Conservation (phyloP, 1,140 invertebrate species). For the Aphelenchoides fujianensis region DNA sequence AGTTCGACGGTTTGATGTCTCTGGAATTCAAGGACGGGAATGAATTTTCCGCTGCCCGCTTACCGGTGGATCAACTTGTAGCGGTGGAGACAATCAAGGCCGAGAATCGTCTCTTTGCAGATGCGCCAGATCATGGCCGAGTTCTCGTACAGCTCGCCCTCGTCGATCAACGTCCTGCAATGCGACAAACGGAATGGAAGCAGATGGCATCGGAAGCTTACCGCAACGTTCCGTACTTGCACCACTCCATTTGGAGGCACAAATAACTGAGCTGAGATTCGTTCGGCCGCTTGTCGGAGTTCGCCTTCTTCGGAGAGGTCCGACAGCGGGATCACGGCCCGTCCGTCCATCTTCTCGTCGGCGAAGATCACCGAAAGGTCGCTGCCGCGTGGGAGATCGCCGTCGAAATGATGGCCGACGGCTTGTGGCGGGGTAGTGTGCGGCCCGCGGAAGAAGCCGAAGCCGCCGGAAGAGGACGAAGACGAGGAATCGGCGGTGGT, state of each 20-base stretch:
- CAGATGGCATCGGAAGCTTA: no score
- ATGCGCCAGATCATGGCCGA: slow-evolving; percentile 11
- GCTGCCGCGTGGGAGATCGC: background rate
- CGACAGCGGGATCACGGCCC: background rate
- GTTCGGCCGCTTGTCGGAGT: background rate
- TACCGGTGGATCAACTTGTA: slow-evolving; percentile 19
- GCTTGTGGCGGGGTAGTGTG: background rate
- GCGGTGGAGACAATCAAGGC: slow-evolving; percentile 12
- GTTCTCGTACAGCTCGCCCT: slow-evolving; percentile 8
- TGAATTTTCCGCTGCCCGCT: no score
- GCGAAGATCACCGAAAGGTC: slow-evolving; percentile 15
- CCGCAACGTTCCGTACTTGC: slow-evolving; percentile 6
- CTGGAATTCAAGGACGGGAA: no score
- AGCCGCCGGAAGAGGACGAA: background rate
- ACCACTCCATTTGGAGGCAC: slow-evolving; percentile 21
- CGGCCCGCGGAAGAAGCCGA: slow-evolving; percentile 6
- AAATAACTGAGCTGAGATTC: background rate
- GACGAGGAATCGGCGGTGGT: background rate
- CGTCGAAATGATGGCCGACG: background rate
- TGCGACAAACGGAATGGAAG: no score
- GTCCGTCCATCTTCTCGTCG: background rate
- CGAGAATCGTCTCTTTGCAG: slow-evolving; percentile 15
- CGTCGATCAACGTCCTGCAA: background rate
- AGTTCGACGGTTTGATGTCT: slow-evolving; percentile 13
- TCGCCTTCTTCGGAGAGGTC: slow-evolving; percentile 8